Conservation (phyloP, 1,140 invertebrate genomes). For the Lasaia peninsularis region DNA sequence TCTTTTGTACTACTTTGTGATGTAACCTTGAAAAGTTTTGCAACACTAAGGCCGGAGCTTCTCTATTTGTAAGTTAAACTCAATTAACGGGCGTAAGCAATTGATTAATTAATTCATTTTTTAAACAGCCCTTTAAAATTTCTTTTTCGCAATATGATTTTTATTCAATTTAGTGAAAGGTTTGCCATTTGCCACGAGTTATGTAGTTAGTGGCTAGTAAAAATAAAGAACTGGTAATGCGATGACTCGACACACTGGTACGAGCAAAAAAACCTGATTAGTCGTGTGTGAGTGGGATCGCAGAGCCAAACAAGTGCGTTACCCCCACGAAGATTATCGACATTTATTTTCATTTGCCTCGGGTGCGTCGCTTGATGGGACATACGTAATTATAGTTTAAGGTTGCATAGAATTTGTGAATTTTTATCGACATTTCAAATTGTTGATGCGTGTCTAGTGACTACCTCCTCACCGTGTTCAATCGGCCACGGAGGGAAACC, state of each 20-base stretch:
- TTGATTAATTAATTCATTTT: no score
- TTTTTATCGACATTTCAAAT: constrained; percentile 31
- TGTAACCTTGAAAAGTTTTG: constrained; percentile 16
- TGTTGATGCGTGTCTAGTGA: constrained; percentile 19
- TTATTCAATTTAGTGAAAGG: constrained; percentile 47
- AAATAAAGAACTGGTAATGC: constrained; percentile 64
- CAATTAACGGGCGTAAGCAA: neutral
- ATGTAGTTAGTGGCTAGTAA: constrained; percentile 46
- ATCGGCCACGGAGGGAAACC: constrained; percentile 17
- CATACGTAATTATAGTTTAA: constrained; percentile 7
- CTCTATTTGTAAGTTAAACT: neutral
- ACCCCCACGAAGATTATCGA: constrained; percentile 68
- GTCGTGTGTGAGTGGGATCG: constrained; percentile 49
- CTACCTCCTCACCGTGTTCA: constrained; percentile 14
- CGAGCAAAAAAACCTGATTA: constrained; percentile 44
- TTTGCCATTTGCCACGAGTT: constrained; percentile 46
- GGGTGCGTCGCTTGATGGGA: constrained; percentile 31
- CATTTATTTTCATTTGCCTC: constrained; percentile 60
- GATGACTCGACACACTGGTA: constrained; percentile 64
- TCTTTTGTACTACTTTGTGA: neutral
- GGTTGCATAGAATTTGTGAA: constrained; percentile 20
- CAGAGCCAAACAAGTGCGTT: constrained; percentile 70
- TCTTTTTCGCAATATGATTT: constrained; percentile 3
- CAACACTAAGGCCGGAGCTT: neutral
- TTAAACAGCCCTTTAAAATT: neutral